Percentiles rank a stretch among this genome's conserved stretches.
phyloP scores from a whole-genome alignment of 2,797 vertebrate species.

The Rhynchonycteris naso region DNA sequence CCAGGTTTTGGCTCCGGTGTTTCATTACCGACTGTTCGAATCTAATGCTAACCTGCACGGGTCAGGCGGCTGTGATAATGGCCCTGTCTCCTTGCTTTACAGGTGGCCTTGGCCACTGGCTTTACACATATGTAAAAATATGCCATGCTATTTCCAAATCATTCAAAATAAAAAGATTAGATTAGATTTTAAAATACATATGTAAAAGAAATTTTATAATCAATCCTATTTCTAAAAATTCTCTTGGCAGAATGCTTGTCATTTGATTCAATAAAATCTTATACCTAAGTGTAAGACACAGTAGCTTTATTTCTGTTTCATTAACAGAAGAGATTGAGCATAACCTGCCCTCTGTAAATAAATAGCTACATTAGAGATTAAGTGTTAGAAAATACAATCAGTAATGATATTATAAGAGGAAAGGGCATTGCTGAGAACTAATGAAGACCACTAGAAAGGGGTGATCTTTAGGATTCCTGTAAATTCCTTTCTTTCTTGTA shows the following conservation, averaged over 20 bases:
- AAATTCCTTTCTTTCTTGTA: not conserved
- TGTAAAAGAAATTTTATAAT: not conserved
- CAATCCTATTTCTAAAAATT: not conserved
- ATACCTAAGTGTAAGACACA: not conserved
- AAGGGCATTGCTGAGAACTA: not conserved
- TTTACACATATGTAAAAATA: not conserved
- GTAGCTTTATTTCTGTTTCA: not conserved
- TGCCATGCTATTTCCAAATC: not conserved
- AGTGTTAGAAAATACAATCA: not conserved
- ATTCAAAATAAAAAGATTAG: not conserved
- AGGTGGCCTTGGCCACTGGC: too few species aligned
- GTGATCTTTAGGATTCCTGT: not conserved
- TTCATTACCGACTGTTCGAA: too few species aligned
- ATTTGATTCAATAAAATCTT: not conserved
- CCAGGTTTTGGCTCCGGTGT: too few species aligned
- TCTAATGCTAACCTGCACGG: too few species aligned
- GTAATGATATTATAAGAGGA: not conserved
- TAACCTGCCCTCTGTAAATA: not conserved
- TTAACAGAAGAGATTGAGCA: constrained; percentile 2
- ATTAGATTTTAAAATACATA: not conserved
- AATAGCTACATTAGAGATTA: not conserved
- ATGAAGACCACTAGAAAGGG: not conserved
- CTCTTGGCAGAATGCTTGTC: not conserved
- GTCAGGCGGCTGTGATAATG: too few species aligned
- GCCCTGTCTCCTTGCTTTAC: too few species aligned